Conservation (phyloP, 1,140 invertebrate genomes). For the Caenorhabditis remanei region DNA sequence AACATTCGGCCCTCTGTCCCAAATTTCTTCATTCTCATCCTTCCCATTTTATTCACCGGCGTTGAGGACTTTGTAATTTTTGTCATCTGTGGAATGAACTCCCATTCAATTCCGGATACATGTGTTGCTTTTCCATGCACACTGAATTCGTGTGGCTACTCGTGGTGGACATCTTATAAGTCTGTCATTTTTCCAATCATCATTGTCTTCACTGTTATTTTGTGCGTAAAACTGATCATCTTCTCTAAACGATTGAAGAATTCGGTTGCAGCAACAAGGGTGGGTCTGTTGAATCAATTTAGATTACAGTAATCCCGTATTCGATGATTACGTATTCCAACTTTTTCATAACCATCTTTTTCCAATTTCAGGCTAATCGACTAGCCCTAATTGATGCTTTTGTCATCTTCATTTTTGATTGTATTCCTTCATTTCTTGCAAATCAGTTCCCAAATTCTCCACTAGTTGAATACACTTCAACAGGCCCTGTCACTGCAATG, state of each 20-base stretch:
- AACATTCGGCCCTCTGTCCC: not conserved
- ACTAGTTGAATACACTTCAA: not conserved
- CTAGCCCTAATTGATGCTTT: slow-evolving; percentile 33
- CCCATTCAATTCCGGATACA: not conserved
- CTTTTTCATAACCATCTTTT: not conserved
- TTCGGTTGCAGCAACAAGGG: not conserved
- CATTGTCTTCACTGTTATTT: not conserved
- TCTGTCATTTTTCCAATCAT: slow-evolving; percentile 15
- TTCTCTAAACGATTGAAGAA: slow-evolving; percentile 6
- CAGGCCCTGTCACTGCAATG: slow-evolving; percentile 18
- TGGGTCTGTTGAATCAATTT: not conserved
- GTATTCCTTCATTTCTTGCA: slow-evolving; percentile 3
- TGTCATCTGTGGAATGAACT: not conserved
- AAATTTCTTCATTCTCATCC: not conserved
- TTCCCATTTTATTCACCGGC: not conserved
- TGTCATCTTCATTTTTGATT: slow-evolving; percentile 31
- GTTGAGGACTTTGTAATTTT: slow-evolving; percentile 33
- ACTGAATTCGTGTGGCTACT: slow-evolving; percentile 1
- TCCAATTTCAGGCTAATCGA: slow-evolving; percentile 6
- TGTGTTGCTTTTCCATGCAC: slow-evolving; percentile 29
- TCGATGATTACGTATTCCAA: not conserved
- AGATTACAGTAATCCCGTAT: too few species aligned
- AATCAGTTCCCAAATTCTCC: slow-evolving; percentile 29
- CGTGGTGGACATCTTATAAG: slow-evolving; percentile 40
- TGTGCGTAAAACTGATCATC: not conserved